Base-by-base conservation (phyloP, 2,797 vertebrate genomes). In the Geotria australis region DNA sequence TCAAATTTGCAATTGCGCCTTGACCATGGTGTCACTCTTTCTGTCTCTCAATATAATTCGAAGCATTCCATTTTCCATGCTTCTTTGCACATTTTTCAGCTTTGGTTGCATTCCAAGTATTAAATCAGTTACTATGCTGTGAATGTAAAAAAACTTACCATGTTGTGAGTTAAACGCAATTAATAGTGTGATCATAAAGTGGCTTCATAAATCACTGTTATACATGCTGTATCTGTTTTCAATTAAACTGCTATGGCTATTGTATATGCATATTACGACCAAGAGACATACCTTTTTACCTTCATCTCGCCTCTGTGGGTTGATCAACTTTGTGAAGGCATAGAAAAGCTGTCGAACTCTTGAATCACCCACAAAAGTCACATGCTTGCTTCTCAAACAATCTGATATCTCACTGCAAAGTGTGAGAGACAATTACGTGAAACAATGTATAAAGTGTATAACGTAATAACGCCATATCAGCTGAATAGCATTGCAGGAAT, bases 351-450 rank as follows among this genome's bases (percentile, higher is more conserved):
- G 84, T 58, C 88, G 77, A 66, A 98, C 84, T 70, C 91, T 75
- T 63, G 91, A 98, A 68, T 98, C 91, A 61, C 89, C 91, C 46
- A 93, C 60, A 72, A 98, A 98, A 55, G 73, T 76, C 65, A 96
- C 68, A 15, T 72, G 73, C 69, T 81, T 89, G 67, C 78, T 71
- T 68, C 71, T 51, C 57, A 96, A 82, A 70, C 89, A 98, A 61
- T 66, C 71, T 73, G 80, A 82, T 66, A 84, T 80, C 78, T 98
- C 88, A 70, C 91, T 96, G 73, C 65, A 77, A 64, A 13, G 45
- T 38, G 14, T 56, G 15, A 60, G 46, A 58, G 48, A 57, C n/a
- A 59, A 9, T 57, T 46, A 10, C 3, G 12, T n/a, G 12, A 12
- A 47, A 13, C 10, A 59, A 47, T 9, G 46, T 47, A 46, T 3